phyloP scores from a whole-genome alignment of 2,888 invertebrate species.

The Acleris sparsana region DNA sequence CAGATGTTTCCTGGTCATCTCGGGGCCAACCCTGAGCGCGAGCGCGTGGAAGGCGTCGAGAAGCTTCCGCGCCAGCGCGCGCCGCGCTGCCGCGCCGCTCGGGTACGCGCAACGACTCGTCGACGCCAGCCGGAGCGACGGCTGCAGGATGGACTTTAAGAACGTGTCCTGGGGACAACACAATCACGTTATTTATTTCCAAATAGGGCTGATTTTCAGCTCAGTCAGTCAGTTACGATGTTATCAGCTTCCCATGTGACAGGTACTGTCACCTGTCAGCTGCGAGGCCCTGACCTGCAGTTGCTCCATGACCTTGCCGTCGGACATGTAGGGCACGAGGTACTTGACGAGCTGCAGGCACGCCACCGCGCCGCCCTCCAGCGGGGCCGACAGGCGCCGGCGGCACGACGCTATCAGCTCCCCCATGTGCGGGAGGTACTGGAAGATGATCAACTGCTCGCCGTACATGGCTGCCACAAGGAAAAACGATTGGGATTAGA shows the following conservation, averaged over 20 bases:
- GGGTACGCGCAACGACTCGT: slow-evolving; percentile 92
- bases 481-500: not conserved
- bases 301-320: slow-evolving; percentile 93
- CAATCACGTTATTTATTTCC: too few relatives aligned
- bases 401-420: slow-evolving; percentile 92
- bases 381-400: slow-evolving; percentile 89
- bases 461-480: slow-evolving; percentile 88
- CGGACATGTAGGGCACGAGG: slow-evolving; percentile 91
- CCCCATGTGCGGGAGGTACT: slow-evolving; percentile 95
- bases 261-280: not conserved
- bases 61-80: slow-evolving; percentile 91
- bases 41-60: slow-evolving; percentile 92
- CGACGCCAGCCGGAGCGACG: slow-evolving; percentile 90
- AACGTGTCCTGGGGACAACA: slow-evolving; percentile 88
- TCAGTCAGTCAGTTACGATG: too few relatives aligned
- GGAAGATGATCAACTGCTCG: slow-evolving; percentile 93
- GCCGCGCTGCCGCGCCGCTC: slow-evolving; percentile 89
- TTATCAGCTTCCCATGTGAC: too few relatives aligned
- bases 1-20: slow-evolving; percentile 89
- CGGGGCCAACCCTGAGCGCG: slow-evolving; percentile 89
- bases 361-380: slow-evolving; percentile 95
- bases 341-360: slow-evolving; percentile 91
- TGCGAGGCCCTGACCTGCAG: slow-evolving; percentile 84
- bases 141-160: slow-evolving; percentile 91
- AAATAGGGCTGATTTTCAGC: too few relatives aligned